A percentile compares a stretch with the other conserved stretches of the same genome.
Evolutionary conservation across 2,797 vertebrate genomes (phyloP).

Genomic region (Dendrocincla tyrannina): DNA sequence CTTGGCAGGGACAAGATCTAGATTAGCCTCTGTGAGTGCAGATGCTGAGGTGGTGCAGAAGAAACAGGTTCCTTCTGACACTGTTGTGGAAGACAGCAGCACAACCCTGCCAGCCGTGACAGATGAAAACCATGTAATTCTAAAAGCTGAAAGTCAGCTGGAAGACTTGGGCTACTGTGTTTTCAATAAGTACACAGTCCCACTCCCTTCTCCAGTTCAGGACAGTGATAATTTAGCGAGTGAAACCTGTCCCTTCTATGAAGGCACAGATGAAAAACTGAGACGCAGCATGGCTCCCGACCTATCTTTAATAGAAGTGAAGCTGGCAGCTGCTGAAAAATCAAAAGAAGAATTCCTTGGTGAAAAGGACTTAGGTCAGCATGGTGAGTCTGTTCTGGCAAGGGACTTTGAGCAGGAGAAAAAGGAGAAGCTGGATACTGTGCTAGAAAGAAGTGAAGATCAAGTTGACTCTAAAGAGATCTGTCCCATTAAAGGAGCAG

Average conservation of each 20-base stretch:
- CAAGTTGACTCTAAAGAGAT: slow-evolving; percentile 64
- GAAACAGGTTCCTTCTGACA: slow-evolving; percentile 84
- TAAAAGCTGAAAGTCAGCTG: slow-evolving; percentile 88
- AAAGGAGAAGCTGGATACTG: slow-evolving; percentile 78
- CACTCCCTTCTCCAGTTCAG: slow-evolving; percentile 93
- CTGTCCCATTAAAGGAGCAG: slow-evolving; percentile 11
- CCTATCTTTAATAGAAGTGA: slow-evolving; percentile 80
- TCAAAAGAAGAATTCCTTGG: slow-evolving; percentile 69
- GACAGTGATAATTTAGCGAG: slow-evolving; percentile 78
- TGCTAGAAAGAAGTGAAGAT: slow-evolving; percentile 79
- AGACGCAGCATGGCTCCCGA: slow-evolving; percentile 74
- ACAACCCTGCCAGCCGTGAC: slow-evolving; percentile 53
- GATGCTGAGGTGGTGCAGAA: slow-evolving; percentile 85
- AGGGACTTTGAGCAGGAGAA: slow-evolving; percentile 76
- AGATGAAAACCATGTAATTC: slow-evolving; percentile 72
- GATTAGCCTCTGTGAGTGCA: slow-evolving; percentile 87
- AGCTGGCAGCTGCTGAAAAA: slow-evolving; percentile 80
- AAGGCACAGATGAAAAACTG: slow-evolving; percentile 75
- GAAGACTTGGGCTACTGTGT: slow-evolving; percentile 98
- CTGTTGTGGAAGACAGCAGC: slow-evolving; percentile 61
- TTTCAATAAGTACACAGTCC: slow-evolving; percentile 97
- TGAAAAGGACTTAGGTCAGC: slow-evolving; percentile 61
- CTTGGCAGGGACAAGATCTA: slow-evolving; percentile 88
- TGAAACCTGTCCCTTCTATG: slow-evolving; percentile 78
- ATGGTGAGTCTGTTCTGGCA: slow-evolving; percentile 38